Conservation (phyloP, 2,888 invertebrate genomes). For the Panorpa germanica region DNA sequence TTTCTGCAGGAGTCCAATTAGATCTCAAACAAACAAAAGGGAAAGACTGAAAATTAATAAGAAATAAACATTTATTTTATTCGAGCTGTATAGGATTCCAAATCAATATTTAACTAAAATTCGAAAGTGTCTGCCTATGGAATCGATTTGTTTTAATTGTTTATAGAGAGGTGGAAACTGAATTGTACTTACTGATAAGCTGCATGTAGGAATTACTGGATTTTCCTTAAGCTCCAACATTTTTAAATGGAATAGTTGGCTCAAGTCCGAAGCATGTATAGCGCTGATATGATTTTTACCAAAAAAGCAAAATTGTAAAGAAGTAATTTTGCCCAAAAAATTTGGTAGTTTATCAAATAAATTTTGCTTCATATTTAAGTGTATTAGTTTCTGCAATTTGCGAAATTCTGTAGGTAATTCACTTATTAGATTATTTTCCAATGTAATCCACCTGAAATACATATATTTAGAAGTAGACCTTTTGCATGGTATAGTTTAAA, state of each 20-base stretch:
- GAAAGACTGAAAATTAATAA: no score
- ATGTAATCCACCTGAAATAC: conserved; percentile 37
- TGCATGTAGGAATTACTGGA: no score
- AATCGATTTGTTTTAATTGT: no score
- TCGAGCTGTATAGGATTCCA: no score
- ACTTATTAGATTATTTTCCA: conserved; percentile 38
- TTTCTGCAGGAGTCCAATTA: conserved; percentile 4
- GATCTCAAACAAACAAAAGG: no score
- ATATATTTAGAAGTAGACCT: background rate
- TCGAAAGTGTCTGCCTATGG: no score
- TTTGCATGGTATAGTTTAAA: background rate
- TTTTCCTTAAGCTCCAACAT: conserved; percentile 33
- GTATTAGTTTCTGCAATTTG: conserved; percentile 31
- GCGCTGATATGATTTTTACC: conserved; percentile 23
- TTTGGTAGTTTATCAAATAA: conserved; percentile 29
- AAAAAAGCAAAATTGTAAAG: conserved; percentile 32
- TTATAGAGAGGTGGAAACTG: no score
- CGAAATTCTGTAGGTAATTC: conserved; percentile 30
- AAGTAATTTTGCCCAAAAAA: conserved; percentile 24
- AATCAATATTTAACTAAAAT: no score
- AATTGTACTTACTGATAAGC: no score
- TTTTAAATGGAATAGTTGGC: conserved; percentile 23
- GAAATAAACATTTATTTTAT: no score
- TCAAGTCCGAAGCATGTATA: conserved; percentile 15
- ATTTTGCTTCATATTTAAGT: conserved; percentile 42